A percentile compares a stretch with the other conserved stretches of the same genome.
phyloP scores from a whole-genome alignment of 53 echinoderm and acorn worm species.

The Paracentrotus lividus region DNA sequence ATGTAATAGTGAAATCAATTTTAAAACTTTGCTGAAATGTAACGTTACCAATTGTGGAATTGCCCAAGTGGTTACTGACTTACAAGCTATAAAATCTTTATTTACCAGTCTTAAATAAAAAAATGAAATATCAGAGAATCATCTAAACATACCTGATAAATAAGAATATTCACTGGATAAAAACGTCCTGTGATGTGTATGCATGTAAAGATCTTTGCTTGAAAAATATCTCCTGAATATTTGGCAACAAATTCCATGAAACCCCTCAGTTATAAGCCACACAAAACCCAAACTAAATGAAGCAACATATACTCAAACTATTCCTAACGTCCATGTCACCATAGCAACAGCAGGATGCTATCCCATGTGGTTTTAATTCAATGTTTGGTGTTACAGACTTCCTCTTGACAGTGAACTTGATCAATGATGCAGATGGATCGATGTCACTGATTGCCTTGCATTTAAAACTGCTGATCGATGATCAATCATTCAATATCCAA shows the following conservation, averaged over 20 bases:
- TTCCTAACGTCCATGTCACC: not conserved
- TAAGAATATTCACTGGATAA: no score
- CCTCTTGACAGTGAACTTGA: conserved; percentile 28
- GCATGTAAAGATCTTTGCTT: not conserved
- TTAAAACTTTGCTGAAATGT: no score
- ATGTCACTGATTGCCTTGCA: not conserved
- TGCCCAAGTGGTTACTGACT: no score
- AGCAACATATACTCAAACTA: not conserved
- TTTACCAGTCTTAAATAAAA: no score
- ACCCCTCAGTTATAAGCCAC: not conserved
- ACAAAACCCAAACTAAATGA: not conserved
- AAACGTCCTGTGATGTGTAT: not conserved
- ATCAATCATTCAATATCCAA: not conserved
- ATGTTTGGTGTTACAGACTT: not conserved
- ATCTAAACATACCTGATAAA: no score
- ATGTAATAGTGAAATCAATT: no score
- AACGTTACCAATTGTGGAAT: no score
- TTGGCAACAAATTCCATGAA: not conserved
- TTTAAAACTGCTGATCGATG: not conserved
- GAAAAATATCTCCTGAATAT: not conserved
- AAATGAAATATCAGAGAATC: no score
- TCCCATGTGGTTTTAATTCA: conserved; percentile 24
- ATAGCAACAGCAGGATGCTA: conserved; percentile 19
- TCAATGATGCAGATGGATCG: conserved; percentile 6
- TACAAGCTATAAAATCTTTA: no score